Evolutionary conservation across 2,797 vertebrate genomes (phyloP).

Genomic region (Tolypeutes matacus): DNA sequence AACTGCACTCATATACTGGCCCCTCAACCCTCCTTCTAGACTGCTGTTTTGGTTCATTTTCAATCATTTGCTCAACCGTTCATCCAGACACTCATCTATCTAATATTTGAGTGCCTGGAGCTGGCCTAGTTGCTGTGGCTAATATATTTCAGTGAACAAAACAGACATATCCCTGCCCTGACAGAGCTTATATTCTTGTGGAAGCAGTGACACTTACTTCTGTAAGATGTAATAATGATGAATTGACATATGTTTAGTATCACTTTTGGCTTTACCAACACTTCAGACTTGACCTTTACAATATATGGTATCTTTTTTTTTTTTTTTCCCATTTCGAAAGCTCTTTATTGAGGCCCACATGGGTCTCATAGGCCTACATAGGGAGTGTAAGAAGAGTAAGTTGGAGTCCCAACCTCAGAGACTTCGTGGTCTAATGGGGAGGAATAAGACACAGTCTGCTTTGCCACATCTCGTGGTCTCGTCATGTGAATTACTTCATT

Average conservation of each 20-base stretch:
- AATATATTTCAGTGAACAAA: not conserved
- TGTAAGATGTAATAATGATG: not conserved
- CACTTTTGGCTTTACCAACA: not conserved
- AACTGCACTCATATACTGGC: not conserved
- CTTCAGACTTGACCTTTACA: conserved; percentile 35
- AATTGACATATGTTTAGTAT: not conserved
- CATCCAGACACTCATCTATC: not conserved
- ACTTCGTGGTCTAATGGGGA: too few relatives aligned
- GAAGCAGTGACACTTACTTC: not conserved
- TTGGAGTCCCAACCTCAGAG: too few relatives aligned
- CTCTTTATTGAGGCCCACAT: too few relatives aligned
- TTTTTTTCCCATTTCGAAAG: too few relatives aligned
- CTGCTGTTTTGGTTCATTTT: not conserved
- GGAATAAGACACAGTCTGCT: too few relatives aligned
- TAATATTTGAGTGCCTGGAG: not conserved
- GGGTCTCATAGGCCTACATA: too few relatives aligned
- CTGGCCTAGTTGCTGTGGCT: not conserved
- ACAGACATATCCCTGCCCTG: not conserved
- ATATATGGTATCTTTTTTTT: not conserved
- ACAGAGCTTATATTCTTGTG: not conserved
- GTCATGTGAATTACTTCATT: too few relatives aligned
- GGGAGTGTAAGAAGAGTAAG: too few relatives aligned
- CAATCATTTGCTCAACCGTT: not conserved
- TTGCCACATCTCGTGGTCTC: too few relatives aligned
- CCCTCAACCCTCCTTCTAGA: not conserved